A percentile compares a stretch with the other conserved stretches of the same genome.
Evolutionary conservation across 2,113 vertebrate genomes (phyloP).

Genomic region (Varanus salvator): DNA sequence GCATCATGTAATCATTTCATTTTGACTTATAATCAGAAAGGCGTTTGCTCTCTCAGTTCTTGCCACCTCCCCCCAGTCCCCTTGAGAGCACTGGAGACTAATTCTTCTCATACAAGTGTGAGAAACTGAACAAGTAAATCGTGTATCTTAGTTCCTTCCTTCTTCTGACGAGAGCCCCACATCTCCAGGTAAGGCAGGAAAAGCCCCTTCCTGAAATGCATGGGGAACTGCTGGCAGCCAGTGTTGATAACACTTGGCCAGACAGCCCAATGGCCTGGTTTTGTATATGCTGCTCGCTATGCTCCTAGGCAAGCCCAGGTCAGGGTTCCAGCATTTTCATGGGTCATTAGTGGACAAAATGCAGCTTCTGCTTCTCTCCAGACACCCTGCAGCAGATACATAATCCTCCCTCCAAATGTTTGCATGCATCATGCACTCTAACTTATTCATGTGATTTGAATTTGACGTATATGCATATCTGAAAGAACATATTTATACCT

Average conservation of each 20-base stretch:
- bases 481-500: too few relatives aligned
- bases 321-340: background rate
- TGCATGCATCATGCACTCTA: background rate
- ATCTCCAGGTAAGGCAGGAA: too few relatives aligned
- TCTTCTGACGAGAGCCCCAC: background rate
- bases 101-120: background rate
- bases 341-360: background rate
- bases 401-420: background rate
- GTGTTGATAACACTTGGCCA: too few relatives aligned
- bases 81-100: background rate
- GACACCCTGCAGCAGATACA: background rate
- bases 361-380: background rate
- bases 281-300: too few relatives aligned
- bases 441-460: background rate
- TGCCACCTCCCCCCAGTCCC: background rate
- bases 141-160: background rate
- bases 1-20: background rate
- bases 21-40: background rate
- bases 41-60: background rate
- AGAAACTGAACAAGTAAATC: background rate
- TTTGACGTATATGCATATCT: background rate
- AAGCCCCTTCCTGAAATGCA: too few relatives aligned
- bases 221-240: too few relatives aligned
- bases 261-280: too few relatives aligned
- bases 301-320: background rate